Evolutionary conservation across 2,888 invertebrate genomes (phyloP).

Genomic region (Yponomeuta evonymella): DNA sequence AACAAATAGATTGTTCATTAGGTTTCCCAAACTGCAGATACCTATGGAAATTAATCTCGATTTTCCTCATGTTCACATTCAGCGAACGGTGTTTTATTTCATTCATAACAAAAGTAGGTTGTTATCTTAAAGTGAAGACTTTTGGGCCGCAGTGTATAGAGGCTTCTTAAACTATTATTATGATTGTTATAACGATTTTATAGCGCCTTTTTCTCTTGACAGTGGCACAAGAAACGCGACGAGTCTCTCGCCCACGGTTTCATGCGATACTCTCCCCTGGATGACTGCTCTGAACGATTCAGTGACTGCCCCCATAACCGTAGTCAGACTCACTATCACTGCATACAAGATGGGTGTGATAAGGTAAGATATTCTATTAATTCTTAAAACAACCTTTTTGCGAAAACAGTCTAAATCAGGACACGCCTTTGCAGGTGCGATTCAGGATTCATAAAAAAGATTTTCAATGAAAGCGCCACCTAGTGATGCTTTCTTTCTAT

Average conservation of each 20-base stretch:
- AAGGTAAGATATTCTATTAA: constrained; percentile 68
- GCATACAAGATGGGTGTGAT: constrained; percentile 94
- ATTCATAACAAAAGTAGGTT: too few species aligned
- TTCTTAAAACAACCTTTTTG: background rate
- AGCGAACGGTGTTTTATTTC: too few species aligned
- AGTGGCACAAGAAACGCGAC: constrained; percentile 99
- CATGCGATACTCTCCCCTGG: constrained; percentile 94
- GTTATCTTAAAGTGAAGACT: too few species aligned
- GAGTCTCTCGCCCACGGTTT: constrained; percentile 97
- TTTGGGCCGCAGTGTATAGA: too few species aligned
- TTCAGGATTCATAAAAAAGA: background rate
- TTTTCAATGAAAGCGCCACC: background rate
- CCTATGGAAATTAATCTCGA: too few species aligned
- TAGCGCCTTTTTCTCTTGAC: constrained; percentile 17
- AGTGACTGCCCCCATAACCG: constrained; percentile 92
- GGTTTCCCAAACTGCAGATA: too few species aligned
- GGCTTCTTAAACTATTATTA: background rate
- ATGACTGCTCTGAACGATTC: constrained; percentile 94
- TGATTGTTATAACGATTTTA: background rate
- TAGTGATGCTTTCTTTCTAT: background rate
- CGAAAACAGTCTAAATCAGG: too few species aligned
- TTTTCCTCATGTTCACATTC: too few species aligned
- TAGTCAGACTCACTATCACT: constrained; percentile 97
- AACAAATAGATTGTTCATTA: too few species aligned
- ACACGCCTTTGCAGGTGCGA: too few species aligned